A percentile compares a stretch with the other conserved stretches of the same genome.
These are phyloP conservation scores for Andricus quercusramuli DNA, from an alignment of 2,888 invertebrate genomes.

Conservation along the genomic window DNA sequence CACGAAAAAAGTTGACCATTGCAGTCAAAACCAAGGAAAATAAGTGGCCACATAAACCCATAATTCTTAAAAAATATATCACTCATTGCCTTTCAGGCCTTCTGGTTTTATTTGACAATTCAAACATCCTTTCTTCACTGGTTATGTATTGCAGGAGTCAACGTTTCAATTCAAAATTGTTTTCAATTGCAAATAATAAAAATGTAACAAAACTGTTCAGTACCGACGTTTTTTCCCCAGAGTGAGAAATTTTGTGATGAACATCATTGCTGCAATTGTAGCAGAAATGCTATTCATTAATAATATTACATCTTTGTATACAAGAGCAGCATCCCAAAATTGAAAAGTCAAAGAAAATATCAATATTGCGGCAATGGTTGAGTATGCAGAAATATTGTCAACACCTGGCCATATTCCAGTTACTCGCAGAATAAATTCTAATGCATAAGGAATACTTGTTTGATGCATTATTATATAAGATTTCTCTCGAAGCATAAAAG, in stretches of 20 bases:
- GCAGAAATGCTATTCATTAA: neutral
- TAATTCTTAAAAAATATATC: no score
- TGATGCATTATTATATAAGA: neutral
- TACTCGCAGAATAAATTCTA: neutral
- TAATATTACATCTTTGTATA: no score
- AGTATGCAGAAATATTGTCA: neutral
- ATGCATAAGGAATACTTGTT: neutral
- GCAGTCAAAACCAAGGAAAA: no score
- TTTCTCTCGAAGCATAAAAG: no score
- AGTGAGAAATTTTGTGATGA: neutral
- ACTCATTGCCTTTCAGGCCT: no score
- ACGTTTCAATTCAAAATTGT: no score
- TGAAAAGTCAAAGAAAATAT: conserved; percentile 1
- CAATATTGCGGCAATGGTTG: neutral
- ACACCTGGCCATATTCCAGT: neutral
- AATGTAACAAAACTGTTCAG: neutral
- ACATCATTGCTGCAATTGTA: neutral
- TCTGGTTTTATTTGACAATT: no score
- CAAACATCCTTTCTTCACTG: no score
- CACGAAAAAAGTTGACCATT: no score
- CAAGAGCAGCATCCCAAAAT: neutral
- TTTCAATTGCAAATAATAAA: no score
- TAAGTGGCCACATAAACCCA: no score
- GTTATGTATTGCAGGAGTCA: no score
- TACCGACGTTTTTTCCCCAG: neutral